phyloP scores from a whole-genome alignment of 2,797 vertebrate species.

The Heteromormyrus szaboi region DNA sequence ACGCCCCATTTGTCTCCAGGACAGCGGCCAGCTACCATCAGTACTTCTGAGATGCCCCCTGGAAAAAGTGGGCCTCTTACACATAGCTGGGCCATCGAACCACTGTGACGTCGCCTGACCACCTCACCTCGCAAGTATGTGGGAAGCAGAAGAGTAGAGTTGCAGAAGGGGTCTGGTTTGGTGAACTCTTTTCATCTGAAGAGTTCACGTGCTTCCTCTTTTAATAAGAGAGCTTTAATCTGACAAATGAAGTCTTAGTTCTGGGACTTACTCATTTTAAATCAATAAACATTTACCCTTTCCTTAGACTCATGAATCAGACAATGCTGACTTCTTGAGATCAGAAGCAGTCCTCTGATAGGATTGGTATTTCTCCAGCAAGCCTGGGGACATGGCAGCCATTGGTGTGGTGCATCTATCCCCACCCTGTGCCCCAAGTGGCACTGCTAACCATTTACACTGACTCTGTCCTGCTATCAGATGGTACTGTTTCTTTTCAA shows the following conservation, averaged over 20 bases:
- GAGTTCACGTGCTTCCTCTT: background rate
- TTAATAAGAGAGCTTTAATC: background rate
- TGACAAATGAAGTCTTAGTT: conserved; percentile 1
- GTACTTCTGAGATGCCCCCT: background rate
- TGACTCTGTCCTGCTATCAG: background rate
- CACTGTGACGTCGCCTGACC: background rate
- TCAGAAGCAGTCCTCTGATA: background rate
- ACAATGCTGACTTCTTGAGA: background rate
- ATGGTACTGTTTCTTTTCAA: background rate
- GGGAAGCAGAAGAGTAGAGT: background rate
- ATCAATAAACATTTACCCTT: conserved; percentile 11
- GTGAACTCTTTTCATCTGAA: background rate
- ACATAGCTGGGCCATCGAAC: background rate
- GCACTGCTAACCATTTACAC: background rate
- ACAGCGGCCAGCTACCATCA: background rate
- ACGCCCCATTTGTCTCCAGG: background rate
- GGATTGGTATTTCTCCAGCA: background rate
- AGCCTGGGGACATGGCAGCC: background rate
- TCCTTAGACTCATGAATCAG: background rate
- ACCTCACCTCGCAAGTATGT: background rate
- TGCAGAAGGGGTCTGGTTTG: background rate
- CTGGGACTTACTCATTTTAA: background rate
- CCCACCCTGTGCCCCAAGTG: background rate
- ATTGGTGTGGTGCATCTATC: background rate
- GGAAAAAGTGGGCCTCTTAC: background rate